Conservation (phyloP, 37 sponge, comb jelly and placozoan species). For the Bolinopsis microptera region DNA sequence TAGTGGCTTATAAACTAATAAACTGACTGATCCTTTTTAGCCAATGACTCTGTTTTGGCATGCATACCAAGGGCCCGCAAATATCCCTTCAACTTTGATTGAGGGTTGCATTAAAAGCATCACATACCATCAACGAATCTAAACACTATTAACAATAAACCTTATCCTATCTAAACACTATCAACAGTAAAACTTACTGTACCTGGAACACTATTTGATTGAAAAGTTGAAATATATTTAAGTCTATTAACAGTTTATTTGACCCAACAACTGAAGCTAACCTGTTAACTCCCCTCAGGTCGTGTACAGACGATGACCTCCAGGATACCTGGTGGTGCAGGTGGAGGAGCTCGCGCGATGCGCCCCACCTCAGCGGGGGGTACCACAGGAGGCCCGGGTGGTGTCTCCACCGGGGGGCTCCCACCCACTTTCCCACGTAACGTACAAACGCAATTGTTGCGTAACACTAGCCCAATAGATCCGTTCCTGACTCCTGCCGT, state of each 20-base stretch:
- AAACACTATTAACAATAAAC: too few species aligned
- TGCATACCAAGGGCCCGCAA: too few species aligned
- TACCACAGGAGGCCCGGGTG: not conserved
- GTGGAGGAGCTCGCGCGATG: not conserved
- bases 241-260: too few species aligned
- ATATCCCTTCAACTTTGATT: too few species aligned
- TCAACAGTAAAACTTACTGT: too few species aligned
- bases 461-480: conserved; percentile 26
- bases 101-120: too few species aligned
- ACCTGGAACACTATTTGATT: too few species aligned
- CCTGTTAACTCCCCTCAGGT: not conserved
- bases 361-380: not conserved
- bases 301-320: not conserved
- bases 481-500: conserved; percentile 9
- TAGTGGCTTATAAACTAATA: not conserved
- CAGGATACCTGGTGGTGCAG: conserved; percentile 23
- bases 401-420: not conserved
- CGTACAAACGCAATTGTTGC: not conserved
- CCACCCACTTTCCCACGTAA: conserved; percentile 12
- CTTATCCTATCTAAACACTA: too few species aligned
- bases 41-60: too few species aligned
- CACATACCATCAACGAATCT: too few species aligned
- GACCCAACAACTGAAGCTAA: too few species aligned
- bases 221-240: too few species aligned
- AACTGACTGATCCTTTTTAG: not conserved